Percentiles rank a stretch among this genome's conserved stretches.
phyloP scores from a whole-genome alignment of 2,113 vertebrate species.

The Xenopus borealis region DNA sequence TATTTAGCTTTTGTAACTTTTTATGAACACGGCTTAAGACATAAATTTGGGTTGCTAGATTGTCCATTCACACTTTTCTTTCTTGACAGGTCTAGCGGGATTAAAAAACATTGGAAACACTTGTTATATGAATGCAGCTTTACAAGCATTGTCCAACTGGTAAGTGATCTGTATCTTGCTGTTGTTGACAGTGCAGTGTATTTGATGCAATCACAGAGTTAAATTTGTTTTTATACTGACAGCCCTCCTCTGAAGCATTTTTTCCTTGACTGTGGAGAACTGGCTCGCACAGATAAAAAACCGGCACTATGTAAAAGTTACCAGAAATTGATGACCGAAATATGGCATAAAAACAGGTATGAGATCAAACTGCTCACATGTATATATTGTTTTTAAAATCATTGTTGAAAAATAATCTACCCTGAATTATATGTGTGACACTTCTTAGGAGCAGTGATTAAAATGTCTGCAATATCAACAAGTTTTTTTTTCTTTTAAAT shows the following conservation, averaged over 20 bases:
- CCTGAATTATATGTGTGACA: too few species aligned
- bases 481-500: too few species aligned
- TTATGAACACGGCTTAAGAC: too few species aligned
- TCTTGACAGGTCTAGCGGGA: conserved; percentile 81
- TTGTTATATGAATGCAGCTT: conserved; percentile 97
- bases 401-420: too few species aligned
- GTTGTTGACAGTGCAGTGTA: too few species aligned
- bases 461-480: too few species aligned
- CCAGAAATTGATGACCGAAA: conserved; percentile 92
- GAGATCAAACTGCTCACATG: not conserved
- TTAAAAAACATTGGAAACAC: conserved; percentile 98
- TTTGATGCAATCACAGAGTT: too few species aligned
- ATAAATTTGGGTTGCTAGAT: too few species aligned
- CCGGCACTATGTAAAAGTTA: conserved; percentile 97
- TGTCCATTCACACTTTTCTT: too few species aligned
- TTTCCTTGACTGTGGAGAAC: conserved; percentile 89
- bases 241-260: conserved; percentile 94
- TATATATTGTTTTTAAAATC: not conserved
- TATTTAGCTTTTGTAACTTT: too few species aligned
- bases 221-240: conserved; percentile 12
- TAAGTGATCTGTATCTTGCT: conserved; percentile 58
- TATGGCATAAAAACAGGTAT: conserved; percentile 98
- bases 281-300: conserved; percentile 94
- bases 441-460: too few species aligned
- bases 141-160: conserved; percentile 98